These are phyloP conservation scores for Sebastes jordani DNA, from an alignment of 2,797 vertebrate species.

Conservation along the genomic window DNA sequence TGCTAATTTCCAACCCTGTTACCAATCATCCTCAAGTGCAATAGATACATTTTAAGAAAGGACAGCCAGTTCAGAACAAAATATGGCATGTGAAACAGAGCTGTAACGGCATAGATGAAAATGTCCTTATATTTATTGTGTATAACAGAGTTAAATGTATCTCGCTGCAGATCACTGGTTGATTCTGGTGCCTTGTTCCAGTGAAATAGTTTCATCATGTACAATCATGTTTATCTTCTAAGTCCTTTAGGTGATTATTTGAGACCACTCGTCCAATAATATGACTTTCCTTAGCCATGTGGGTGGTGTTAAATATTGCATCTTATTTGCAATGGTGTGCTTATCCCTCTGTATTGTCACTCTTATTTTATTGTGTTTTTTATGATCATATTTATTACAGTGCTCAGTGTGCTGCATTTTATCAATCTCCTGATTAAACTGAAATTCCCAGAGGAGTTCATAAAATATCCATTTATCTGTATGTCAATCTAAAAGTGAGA, in stretches of 20 bases:
- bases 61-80: not conserved
- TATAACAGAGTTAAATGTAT: not conserved
- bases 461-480: not conserved
- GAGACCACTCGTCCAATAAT: not conserved
- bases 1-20: no score
- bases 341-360: not conserved
- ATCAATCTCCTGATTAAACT: not conserved
- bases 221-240: not conserved
- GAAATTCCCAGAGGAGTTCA: not conserved
- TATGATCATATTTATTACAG: not conserved
- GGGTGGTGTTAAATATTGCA: not conserved
- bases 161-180: not conserved
- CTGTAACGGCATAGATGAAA: not conserved
- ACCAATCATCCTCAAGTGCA: no score
- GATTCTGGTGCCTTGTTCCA: no score
- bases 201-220: not conserved
- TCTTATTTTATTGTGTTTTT: not conserved
- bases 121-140: not conserved
- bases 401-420: not conserved
- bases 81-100: not conserved
- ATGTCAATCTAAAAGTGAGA: not conserved
- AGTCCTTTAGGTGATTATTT: not conserved
- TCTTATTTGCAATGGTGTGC: not conserved
- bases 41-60: no score
- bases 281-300: not conserved